Conservation (phyloP, 2,113 vertebrate species). For the Etheostoma cragini region DNA sequence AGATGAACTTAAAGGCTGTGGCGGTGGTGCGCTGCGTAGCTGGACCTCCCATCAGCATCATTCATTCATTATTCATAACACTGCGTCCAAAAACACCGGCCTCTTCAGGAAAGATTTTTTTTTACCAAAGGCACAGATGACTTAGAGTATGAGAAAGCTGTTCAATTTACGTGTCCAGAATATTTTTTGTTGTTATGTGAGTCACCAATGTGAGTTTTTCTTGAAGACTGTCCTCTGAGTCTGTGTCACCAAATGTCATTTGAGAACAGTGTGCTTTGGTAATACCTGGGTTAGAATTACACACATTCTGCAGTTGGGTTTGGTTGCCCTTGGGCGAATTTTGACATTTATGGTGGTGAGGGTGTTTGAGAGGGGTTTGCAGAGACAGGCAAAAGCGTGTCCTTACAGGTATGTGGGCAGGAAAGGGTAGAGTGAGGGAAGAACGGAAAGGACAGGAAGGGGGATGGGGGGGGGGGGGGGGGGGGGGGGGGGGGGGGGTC, state of each 20-base stretch:
- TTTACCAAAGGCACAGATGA: neutral
- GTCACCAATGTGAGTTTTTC: neutral
- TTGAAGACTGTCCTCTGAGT: conserved; percentile 5
- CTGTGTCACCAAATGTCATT: conserved; percentile 40
- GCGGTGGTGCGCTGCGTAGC: neutral
- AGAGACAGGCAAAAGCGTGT: conserved; percentile 63
- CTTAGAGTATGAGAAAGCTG: neutral
- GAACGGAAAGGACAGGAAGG: conserved; percentile 4
- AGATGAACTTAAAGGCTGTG: conserved; percentile 50
- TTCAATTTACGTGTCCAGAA: conserved; percentile 11
- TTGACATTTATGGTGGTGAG: conserved; percentile 65
- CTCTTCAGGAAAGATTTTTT: neutral
- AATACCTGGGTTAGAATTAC: conserved; percentile 43
- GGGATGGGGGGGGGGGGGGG: neutral
- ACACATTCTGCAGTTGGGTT: conserved; percentile 43
- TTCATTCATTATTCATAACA: conserved; percentile 46
- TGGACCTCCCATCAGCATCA: conserved; percentile 27
- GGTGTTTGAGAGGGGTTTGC: conserved; percentile 40
- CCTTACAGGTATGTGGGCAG: conserved; percentile 50
- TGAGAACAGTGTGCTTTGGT: conserved; percentile 37
- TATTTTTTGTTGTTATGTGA: conserved; percentile 2
- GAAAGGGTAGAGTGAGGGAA: conserved; percentile 12
- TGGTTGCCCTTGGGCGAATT: conserved; percentile 40
- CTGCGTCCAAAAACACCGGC: conserved; percentile 30
- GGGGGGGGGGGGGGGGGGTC: neutral